phyloP scores from a whole-genome alignment of 1,140 invertebrate species.

The Diuraphis noxia region DNA sequence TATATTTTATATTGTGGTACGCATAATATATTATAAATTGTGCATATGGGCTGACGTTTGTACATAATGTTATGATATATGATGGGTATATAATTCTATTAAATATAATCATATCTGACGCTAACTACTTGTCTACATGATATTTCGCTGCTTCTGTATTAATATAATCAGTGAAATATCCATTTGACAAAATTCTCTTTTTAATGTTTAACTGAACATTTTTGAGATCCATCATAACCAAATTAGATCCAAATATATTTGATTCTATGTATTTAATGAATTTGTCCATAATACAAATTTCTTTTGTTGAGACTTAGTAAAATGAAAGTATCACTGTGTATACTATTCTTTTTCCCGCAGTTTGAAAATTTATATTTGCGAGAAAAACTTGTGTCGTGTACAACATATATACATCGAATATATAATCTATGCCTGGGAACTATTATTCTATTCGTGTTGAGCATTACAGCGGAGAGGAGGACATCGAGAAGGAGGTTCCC shows the following conservation, averaged over 20 bases:
- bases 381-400: background rate
- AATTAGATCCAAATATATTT: background rate
- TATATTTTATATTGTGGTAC: background rate
- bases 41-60: background rate
- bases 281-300: too few species aligned
- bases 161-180: background rate
- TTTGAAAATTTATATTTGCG: too few species aligned
- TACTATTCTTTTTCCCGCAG: too few species aligned
- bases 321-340: too few species aligned
- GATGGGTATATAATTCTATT: background rate
- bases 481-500: slow-evolving; percentile 3
- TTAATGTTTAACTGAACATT: background rate
- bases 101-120: background rate
- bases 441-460: background rate
- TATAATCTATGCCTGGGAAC: background rate
- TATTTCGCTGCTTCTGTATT: background rate
- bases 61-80: slow-evolving; percentile 5
- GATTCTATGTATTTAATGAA: too few species aligned
- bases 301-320: too few species aligned
- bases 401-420: background rate
- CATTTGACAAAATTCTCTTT: background rate
- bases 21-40: background rate
- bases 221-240: background rate
- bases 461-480: background rate
- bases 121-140: background rate